Conservation (phyloP, 1,140 invertebrate genomes). For the Tetramorium simillimum region DNA sequence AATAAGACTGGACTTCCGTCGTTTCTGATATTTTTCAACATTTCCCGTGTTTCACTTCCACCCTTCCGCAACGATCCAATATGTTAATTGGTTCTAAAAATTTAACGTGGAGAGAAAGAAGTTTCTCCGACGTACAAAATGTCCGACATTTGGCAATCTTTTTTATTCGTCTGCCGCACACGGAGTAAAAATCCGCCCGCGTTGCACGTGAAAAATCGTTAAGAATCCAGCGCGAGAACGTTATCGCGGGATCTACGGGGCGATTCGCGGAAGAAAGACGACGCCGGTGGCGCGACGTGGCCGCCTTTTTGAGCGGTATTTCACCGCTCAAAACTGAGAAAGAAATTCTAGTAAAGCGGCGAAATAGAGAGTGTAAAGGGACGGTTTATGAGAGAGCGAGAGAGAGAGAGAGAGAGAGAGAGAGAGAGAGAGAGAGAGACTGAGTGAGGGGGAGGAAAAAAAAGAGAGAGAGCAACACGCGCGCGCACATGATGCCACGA, state of each 20-base stretch:
- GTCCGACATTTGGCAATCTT: neutral
- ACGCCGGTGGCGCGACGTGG: slow-evolving; percentile 6
- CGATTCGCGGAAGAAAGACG: slow-evolving; percentile 40
- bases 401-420: neutral
- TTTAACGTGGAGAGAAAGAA: neutral
- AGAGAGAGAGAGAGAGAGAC: neutral
- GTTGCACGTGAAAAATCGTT: slow-evolving; percentile 55
- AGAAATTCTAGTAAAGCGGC: slow-evolving; percentile 37
- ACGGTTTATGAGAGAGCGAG: slow-evolving; percentile 11
- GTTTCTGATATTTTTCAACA: neutral
- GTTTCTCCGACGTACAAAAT: neutral
- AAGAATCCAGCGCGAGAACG: slow-evolving; percentile 48
- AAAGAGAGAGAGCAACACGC: neutral
- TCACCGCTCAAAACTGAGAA: slow-evolving; percentile 10
- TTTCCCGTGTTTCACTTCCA: neutral
- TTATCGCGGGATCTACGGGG: slow-evolving; percentile 50
- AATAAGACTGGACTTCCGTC: neutral
- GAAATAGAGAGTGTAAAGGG: slow-evolving; percentile 35
- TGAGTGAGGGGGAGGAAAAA: neutral
- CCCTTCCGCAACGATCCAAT: neutral
- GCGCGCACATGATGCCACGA: neutral
- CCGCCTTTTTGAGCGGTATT: slow-evolving; percentile 47
- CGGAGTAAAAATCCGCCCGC: slow-evolving; percentile 22
- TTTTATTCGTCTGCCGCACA: neutral
- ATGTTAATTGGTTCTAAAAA: neutral